Evolutionary conservation across 2,888 invertebrate genomes (phyloP), one percentile per base, ranked within the genome.

Genomic region (Shargacucullia verbasci): DNA sequence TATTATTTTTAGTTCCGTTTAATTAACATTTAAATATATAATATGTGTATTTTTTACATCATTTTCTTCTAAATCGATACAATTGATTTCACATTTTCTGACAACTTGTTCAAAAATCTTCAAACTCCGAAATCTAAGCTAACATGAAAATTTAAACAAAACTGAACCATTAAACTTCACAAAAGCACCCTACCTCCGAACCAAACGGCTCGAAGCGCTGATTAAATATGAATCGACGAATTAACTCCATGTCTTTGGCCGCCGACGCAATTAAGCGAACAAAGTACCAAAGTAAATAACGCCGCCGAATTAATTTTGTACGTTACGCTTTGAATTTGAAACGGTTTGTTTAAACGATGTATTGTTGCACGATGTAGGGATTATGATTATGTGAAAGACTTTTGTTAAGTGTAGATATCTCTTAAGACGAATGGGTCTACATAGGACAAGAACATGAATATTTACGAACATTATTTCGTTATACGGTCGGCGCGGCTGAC

Each of bases 141-240:
- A 8, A 12, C 35, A 20, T 11, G 38, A 48, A 63, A 41, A 49
- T 38, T 40, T 43, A 49, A 66, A 48, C 49, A 67, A n/a, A 11
- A 20, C 46, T 43, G 41, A 49, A 14, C 48, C 34, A 31, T 52
- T 25, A 61, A 45, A 14, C 37, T 44, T 46, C 8, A 69, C 50
- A 69, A 64, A 55, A 13, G 59, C 44, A 15, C 50, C 46, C 66
- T 37, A 31, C 15, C 70, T 62, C 61, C 48, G 49, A 46, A 53
- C 20, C 37, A 61, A n/a, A 64, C 52, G 70, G 37, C 71, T 72
- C 73, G 71, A 74, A 76, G 80, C 78, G 68, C 52, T 84, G 81
- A 92, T 94, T 93, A 92, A 94, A 90, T 92, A 93, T 94, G 92
- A 91, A 94, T 87, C 83, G 86, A 80, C 86, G 91, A 93, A 93